Evolutionary conservation across 2,797 vertebrate genomes (phyloP), one percentile per base, ranked within the genome.

Genomic region (Poecilia wingei): DNA sequence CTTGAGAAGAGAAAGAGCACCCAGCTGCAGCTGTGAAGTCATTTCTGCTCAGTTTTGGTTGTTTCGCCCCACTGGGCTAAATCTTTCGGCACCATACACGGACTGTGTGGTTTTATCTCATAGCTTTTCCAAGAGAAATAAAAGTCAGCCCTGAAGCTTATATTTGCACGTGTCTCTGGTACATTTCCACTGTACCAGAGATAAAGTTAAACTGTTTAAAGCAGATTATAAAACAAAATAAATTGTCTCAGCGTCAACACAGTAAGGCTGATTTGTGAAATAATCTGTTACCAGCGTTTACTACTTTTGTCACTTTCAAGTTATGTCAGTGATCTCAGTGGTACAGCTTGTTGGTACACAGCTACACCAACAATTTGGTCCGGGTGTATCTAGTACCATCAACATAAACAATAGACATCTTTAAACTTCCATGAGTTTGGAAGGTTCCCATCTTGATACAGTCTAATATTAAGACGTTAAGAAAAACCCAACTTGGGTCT

Each of bases 11-110:
- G 64, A 59, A 59, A 78, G 77, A 77, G 51, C 81, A 79, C 43
- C 74, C 72, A 81, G 74, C 51, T 79, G 82, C 82, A 83, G 83
- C 88, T 91, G 81, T 66, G 80, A 76, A 76, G 77, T 68, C 43
- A 86, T 83, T 84, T 73, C 28, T 22, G n/a, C 75, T 76, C 18
- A 28, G 36, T 53, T 81, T 69, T 72, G 14, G 51, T 31, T 64
- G 45, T 89, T 80, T 86, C 49, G 39, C 69, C 72, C 53, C 16
- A 80, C 77, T 77, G 77, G 75, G 51, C 69, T 72, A 84, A 78
- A 79, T 64, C 51, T 33, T 47, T 41, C 83, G 83, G 66, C 72
- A 88, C 89, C 84, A 86, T 82, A 75, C 53, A 86, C 84, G 64
- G n/a, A 61, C 3, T 53, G 77, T 79, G 84, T 78, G 71, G 53